phyloP scores from a whole-genome alignment of 1,140 invertebrate genomes.

The Chelonus insularis region DNA sequence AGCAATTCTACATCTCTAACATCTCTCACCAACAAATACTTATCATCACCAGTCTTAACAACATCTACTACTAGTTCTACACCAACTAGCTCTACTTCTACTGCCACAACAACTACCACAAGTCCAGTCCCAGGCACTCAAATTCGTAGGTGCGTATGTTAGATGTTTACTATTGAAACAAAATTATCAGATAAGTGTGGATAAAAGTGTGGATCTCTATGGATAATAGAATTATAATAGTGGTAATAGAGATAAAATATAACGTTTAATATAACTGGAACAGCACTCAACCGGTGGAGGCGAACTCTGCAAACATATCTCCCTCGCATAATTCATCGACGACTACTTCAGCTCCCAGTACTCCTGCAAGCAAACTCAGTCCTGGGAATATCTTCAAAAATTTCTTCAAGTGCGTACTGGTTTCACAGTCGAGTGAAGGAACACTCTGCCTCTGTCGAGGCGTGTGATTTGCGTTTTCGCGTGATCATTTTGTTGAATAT shows the following conservation, averaged over 20 bases:
- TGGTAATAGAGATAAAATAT: neutral
- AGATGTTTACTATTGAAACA: too few species aligned
- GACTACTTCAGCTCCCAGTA: constrained; percentile 62
- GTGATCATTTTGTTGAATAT: too few species aligned
- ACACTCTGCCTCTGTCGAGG: constrained; percentile 20
- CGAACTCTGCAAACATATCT: constrained; percentile 50
- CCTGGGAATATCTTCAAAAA: constrained; percentile 91
- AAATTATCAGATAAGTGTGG: too few species aligned
- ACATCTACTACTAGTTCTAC: constrained; percentile 38
- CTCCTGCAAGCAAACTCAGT: constrained; percentile 74
- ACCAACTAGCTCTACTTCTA: constrained; percentile 50
- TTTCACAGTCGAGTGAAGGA: constrained; percentile 33
- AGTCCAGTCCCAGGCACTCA: constrained; percentile 62
- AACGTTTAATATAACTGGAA: constrained; percentile 42
- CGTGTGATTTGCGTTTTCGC: constrained; percentile 25
- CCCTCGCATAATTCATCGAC: constrained; percentile 61
- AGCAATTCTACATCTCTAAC: constrained; percentile 54
- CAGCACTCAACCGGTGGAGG: constrained; percentile 54
- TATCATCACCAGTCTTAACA: constrained; percentile 52
- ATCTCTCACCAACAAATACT: constrained; percentile 47
- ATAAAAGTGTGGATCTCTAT: too few species aligned
- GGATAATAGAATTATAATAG: too few species aligned
- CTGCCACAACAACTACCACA: constrained; percentile 53
- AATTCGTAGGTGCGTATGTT: constrained; percentile 63
- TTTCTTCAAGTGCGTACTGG: constrained; percentile 83